Conservation (phyloP, 2,113 vertebrate genomes). For the Chaetodon trifascialis region DNA sequence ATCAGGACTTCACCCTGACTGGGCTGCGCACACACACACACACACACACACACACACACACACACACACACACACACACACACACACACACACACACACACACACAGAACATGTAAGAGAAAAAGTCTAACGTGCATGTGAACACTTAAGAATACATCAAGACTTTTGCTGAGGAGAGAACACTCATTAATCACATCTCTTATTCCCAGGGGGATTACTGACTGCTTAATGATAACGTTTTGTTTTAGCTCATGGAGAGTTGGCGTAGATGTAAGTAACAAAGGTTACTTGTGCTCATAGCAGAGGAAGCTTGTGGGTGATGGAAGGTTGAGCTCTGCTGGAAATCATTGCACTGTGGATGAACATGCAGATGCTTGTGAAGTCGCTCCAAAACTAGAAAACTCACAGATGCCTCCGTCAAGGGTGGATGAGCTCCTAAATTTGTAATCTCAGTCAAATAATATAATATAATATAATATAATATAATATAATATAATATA, state of each 20-base stretch:
- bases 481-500: no score
- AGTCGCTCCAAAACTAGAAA: not conserved
- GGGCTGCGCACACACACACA: slow-evolving; percentile 2
- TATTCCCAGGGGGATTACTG: not conserved
- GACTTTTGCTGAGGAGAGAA: not conserved
- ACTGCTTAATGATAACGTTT: not conserved
- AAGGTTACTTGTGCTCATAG: not conserved
- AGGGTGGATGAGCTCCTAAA: not conserved
- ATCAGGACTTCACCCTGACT: slow-evolving; percentile 27
- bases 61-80: slow-evolving; percentile 9
- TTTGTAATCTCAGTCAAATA: no score
- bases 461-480: no score
- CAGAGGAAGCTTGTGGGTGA: not conserved
- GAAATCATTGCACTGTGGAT: not conserved
- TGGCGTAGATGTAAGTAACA: not conserved
- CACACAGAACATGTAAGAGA: not conserved
- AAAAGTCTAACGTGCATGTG: not conserved
- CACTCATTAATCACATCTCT: slow-evolving; percentile 1
- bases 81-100: slow-evolving; percentile 22
- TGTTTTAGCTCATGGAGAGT: not conserved
- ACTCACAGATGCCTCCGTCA: not conserved
- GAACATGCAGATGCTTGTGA: not conserved
- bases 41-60: no score
- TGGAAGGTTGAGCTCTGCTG: not conserved
- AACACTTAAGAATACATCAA: not conserved